Evolutionary conservation across 2,113 vertebrate species (phyloP).

Genomic region (Sprattus sprattus): DNA sequence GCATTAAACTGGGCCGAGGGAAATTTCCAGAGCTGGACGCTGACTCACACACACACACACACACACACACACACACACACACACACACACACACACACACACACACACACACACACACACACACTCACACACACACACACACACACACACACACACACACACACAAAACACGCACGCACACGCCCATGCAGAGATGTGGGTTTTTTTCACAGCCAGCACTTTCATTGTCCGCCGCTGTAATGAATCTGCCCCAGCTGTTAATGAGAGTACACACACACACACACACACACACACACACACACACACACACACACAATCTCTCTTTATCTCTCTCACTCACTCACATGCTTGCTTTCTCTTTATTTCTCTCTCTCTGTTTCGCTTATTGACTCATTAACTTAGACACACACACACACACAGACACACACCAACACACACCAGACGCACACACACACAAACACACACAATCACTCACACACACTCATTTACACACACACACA

Average conservation of each 20-base stretch:
- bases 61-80: slow-evolving; percentile 6
- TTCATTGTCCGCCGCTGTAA: too few species aligned
- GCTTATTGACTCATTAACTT: background rate
- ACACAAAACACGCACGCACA: background rate
- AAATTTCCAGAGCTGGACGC: too few species aligned
- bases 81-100: background rate
- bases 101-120: background rate
- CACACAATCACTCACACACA: background rate
- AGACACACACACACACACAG: background rate
- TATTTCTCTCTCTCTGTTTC: too few species aligned
- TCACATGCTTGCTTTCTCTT: background rate
- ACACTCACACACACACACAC: background rate
- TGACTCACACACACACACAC: background rate
- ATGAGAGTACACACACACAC: background rate
- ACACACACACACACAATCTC: background rate
- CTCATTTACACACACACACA: background rate
- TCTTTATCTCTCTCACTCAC: background rate
- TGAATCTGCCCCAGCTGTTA: too few species aligned
- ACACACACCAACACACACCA: background rate
- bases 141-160: background rate
- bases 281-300: background rate
- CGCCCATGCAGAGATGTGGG: background rate
- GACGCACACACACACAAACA: background rate
- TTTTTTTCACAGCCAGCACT: too few species aligned
- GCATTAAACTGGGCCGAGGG: too few species aligned